Evolutionary conservation across 2,797 vertebrate species (phyloP), one percentile per base, ranked within the genome.

Genomic region (Hapalemur alaotrensis): DNA sequence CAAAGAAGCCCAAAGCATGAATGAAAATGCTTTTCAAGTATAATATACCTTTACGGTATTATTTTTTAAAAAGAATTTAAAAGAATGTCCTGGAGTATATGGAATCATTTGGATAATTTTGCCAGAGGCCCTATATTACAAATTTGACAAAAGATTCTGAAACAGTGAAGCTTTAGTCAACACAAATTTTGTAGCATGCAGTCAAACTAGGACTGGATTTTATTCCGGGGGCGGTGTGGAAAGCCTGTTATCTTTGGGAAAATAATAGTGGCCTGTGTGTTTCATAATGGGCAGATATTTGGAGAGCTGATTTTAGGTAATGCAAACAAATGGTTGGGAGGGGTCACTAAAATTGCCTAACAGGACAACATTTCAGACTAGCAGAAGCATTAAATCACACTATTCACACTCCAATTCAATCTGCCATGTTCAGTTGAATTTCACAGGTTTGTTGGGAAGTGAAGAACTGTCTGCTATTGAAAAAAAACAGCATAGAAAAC

Each of bases 361-460:
- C 67, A 38, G 48, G 38, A 52, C 73, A 78, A 35, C n/a, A 25
- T 28, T 87, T 28, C 43, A 48, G n/a, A 81, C 13, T n/a, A 76
- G 28, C 81, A 41, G 38, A 15, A 91, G 50, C 86, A 81, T 92
- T 88, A 92, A 95, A 73, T 96, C 35, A 0, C 86, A 11, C 32
- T 87, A 41, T 97, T 97, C 87, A 85, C 80, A 84, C 89, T 92
- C 76, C 75, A 35, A 35, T 93, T 96, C 96, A 91, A 89, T 97
- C 92, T 98, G 95, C 96, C 94, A 83, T 65, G 93, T 94, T 97
- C 89, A 75, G 41, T 84, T 65, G 52, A 92, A 97, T 98, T 98
- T 98, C 98, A 98, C 93, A 97, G 97, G 96, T 98, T 97, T 72
- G 4, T 10, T 92, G 89, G 76, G 94, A 98, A 97, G 95, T 97